Evolutionary conservation across 2,888 invertebrate species (phyloP).

Genomic region (Salticus scenicus): DNA sequence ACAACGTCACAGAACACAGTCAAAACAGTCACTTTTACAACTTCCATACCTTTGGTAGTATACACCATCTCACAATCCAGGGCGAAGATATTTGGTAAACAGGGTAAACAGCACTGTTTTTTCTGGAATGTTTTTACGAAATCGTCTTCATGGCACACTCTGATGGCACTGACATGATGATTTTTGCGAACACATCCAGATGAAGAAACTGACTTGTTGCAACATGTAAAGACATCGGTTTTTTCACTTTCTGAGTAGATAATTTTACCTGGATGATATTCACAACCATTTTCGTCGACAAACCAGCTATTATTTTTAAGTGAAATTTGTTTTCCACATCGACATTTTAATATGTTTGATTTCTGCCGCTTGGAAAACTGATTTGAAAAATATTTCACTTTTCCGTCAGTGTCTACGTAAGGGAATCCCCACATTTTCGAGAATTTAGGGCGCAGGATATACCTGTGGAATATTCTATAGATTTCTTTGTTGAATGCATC

Average conservation of each 20-base stretch:
- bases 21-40: slow-evolving; percentile 72
- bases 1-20: slow-evolving; percentile 69
- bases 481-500: neutral
- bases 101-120: too few relatives aligned
- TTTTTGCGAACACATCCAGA: neutral
- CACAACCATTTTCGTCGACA: neutral
- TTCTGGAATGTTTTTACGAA: neutral
- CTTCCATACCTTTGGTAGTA: slow-evolving; percentile 71
- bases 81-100: neutral
- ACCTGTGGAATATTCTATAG: neutral
- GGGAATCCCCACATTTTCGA: slow-evolving; percentile 7
- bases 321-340: neutral
- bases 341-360: neutral
- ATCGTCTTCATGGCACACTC: neutral
- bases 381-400: neutral
- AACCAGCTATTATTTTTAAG: neutral
- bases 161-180: neutral
- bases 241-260: neutral
- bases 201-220: neutral
- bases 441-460: neutral
- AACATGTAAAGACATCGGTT: neutral
- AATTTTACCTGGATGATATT: neutral
- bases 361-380: neutral
- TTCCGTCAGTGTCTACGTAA: neutral
- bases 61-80: slow-evolving; percentile 31